Base-by-base conservation (phyloP, 1,140 invertebrate genomes). In the Drosophila bipectinata region DNA sequence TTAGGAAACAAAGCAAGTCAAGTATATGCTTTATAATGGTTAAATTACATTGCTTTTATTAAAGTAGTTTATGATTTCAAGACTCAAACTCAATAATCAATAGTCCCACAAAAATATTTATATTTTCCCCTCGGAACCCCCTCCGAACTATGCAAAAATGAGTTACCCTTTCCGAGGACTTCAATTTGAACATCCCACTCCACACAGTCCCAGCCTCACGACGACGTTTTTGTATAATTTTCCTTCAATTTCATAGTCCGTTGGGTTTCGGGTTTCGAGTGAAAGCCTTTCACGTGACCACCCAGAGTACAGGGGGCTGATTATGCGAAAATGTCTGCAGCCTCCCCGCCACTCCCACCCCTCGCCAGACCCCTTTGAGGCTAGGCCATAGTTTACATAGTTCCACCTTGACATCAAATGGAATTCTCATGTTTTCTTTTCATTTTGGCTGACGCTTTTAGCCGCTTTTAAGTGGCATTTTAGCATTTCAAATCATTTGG, bases 231-330 rank as follows among this genome's bases (percentile, higher is more conserved):
- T 90, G 85, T 79, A 85, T 90, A 90, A 90, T 90, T 90, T 80
- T 77, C 56, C 69, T 87, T 85, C 90, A 90, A 91, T 91, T 91
- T 91, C 90, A 91, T 88, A 88, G 85, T 90, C 83, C 58, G 76
- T 72, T 91, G 90, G 57, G 60, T 75, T 87, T 79, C 39, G 30
- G 51, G 52, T 64, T 41, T 47, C 48, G 69, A 66, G 68, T 77
- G 74, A 87, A 89, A 88, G 84, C 69, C 79, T 84, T 89, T 89
- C 63, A 61, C 68, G 55, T 60, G 68, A 69, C 72, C 83, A 88
- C 63, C 62, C 79, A 82, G 34, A 18, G 32, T 37, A 47, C 53
- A 62, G 21, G 55, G 49, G 57, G 41, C 52, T 60, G 66, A 80
- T 80, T 83, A 78, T 83, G 78, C 79, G 48, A 73, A 68, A 67